Conservation (phyloP, 2,888 invertebrate genomes). For the Autographa gamma region DNA sequence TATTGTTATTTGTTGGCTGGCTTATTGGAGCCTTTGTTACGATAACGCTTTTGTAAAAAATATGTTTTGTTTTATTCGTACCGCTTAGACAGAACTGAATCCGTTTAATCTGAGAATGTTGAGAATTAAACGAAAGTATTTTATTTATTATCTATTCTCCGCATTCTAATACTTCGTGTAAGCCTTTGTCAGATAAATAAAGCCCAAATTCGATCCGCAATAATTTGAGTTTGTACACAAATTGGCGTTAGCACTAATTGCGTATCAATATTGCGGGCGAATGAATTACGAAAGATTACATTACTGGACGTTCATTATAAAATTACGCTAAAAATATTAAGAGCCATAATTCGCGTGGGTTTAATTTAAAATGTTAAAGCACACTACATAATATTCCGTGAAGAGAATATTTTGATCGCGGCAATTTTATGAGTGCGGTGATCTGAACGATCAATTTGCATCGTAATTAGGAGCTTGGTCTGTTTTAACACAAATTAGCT, state of each 20-base stretch:
- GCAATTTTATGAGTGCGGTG: constrained; percentile 78
- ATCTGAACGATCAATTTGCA: constrained; percentile 86
- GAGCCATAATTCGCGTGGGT: constrained; percentile 45
- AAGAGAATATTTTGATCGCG: constrained; percentile 67
- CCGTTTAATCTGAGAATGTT: background rate
- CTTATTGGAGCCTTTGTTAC: constrained; percentile 13
- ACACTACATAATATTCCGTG: constrained; percentile 46
- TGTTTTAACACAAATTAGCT: constrained; percentile 84
- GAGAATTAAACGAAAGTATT: background rate
- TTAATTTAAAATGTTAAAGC: constrained; percentile 49
- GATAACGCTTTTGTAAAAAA: constrained; percentile 7
- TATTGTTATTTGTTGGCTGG: constrained; percentile 37
- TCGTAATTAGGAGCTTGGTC: constrained; percentile 82
- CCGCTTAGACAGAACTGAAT: background rate
- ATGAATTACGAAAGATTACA: constrained; percentile 41
- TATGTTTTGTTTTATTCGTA: background rate
- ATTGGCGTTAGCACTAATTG: constrained; percentile 21
- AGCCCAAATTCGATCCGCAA: background rate
- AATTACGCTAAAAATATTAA: constrained; percentile 49
- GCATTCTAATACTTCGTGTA: background rate
- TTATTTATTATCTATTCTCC: background rate
- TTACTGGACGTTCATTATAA: constrained; percentile 29
- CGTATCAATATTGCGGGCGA: constrained; percentile 19
- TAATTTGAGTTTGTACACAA: constrained; percentile 3
- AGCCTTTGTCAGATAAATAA: background rate